These are phyloP conservation scores for Myoxocephalus aenaeus DNA, from an alignment of 2,797 vertebrate species.

Conservation along the genomic window DNA sequence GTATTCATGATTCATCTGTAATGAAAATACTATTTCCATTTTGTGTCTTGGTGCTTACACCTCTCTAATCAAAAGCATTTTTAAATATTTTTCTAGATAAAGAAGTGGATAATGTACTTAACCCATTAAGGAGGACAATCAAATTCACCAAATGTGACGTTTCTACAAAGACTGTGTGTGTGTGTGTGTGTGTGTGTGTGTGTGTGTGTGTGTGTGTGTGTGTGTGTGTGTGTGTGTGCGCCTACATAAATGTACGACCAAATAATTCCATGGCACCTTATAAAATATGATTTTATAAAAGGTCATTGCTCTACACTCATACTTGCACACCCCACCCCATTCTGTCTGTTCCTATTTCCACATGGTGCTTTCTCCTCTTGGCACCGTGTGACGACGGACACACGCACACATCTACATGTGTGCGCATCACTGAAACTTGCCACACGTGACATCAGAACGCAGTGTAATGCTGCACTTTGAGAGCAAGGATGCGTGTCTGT, in stretches of 20 bases:
- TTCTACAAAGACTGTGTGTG: too few species aligned
- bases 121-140: too few species aligned
- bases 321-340: conserved; percentile 43
- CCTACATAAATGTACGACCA: not conserved
- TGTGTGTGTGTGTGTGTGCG: not conserved
- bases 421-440: conserved; percentile 54
- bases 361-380: conserved; percentile 58
- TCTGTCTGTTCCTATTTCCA: conserved; percentile 70
- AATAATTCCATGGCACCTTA: not conserved
- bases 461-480: conserved; percentile 9
- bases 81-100: too few species aligned
- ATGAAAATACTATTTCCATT: not conserved
- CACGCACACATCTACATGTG: conserved; percentile 32
- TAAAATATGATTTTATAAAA: not conserved
- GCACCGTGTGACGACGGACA: conserved; percentile 30
- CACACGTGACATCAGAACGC: conserved; percentile 52
- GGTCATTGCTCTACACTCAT: not conserved
- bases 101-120: too few species aligned
- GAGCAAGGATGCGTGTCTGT: conserved; percentile 7
- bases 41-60: too few species aligned
- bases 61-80: too few species aligned
- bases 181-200: too few species aligned
- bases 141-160: too few species aligned
- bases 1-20: not conserved
- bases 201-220: too few species aligned